These are phyloP conservation scores for Urosaurus nigricauda DNA, from an alignment of 2,797 vertebrate genomes.

Conservation along the genomic window DNA sequence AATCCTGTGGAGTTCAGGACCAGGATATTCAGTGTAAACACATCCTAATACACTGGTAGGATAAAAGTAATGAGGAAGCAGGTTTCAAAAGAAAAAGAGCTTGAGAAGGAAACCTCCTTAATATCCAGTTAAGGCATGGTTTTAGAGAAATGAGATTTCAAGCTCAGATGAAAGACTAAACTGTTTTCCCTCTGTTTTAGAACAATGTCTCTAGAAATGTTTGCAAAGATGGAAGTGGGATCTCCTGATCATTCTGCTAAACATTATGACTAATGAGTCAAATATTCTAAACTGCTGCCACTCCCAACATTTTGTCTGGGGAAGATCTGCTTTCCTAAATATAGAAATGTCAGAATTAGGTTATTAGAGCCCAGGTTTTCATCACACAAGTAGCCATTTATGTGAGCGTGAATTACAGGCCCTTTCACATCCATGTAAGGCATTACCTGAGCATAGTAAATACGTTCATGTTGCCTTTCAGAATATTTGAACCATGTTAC, in stretches of 20 bases:
- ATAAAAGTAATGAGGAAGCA: neutral
- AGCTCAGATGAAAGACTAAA: neutral
- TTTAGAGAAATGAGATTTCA: neutral
- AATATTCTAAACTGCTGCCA: neutral
- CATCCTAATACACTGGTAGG: neutral
- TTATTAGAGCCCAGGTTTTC: neutral
- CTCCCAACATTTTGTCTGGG: neutral
- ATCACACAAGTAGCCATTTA: neutral
- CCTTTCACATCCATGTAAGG: neutral
- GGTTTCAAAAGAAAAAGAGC: neutral
- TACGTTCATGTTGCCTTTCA: constrained; percentile 5
- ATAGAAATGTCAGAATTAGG: neutral
- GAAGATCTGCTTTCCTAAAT: neutral
- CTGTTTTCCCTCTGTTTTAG: neutral
- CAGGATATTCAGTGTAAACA: neutral
- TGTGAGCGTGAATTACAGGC: neutral
- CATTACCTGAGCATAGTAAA: neutral
- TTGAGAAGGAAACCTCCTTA: neutral
- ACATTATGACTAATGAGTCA: neutral
- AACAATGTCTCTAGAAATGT: constrained; percentile 11
- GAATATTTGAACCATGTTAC: constrained; percentile 10
- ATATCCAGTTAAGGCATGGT: neutral
- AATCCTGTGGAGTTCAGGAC: neutral
- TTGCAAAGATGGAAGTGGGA: neutral
- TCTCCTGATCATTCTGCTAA: neutral